phyloP scores from a whole-genome alignment of 2,797 vertebrate species.

The Centropyge bicolor region DNA sequence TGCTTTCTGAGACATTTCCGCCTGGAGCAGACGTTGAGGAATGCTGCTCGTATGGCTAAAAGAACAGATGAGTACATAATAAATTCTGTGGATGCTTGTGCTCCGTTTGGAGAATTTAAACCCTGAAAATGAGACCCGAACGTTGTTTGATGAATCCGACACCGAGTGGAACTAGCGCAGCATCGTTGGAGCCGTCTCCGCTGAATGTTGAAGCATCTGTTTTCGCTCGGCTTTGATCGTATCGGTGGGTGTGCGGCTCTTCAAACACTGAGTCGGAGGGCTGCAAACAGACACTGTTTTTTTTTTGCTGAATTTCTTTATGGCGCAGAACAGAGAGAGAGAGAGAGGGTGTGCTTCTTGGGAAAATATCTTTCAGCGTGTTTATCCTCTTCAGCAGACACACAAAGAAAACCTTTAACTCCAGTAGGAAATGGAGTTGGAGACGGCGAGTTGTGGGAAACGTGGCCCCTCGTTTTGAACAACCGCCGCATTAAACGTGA shows the following conservation, averaged over 20 bases:
- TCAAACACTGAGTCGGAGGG: conserved; percentile 26
- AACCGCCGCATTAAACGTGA: neutral
- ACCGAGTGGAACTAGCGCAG: neutral
- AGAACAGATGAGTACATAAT: neutral
- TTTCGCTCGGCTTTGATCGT: conserved; percentile 21
- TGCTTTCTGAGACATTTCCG: neutral
- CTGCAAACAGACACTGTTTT: conserved; percentile 8
- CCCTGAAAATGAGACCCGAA: neutral
- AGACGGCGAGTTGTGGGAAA: neutral
- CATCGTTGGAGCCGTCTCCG: neutral
- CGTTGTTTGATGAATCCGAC: conserved; percentile 5
- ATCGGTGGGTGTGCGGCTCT: neutral
- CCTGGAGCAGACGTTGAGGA: neutral
- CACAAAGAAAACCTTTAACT: conserved; percentile 24
- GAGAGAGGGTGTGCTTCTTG: neutral
- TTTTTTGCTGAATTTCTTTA: conserved; percentile 26
- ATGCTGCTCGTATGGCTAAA: neutral
- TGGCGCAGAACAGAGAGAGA: conserved; percentile 23
- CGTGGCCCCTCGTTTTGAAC: neutral
- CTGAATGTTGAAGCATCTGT: conserved; percentile 4
- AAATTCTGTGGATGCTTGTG: neutral
- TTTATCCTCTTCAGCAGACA: conserved; percentile 39
- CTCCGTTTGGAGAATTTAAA: neutral
- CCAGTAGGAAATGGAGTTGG: conserved; percentile 26
- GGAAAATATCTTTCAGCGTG: conserved; percentile 39